These are phyloP conservation scores for Hypselothyrea guttata DNA, from an alignment of 2,888 invertebrate species.

Conservation along the genomic window DNA sequence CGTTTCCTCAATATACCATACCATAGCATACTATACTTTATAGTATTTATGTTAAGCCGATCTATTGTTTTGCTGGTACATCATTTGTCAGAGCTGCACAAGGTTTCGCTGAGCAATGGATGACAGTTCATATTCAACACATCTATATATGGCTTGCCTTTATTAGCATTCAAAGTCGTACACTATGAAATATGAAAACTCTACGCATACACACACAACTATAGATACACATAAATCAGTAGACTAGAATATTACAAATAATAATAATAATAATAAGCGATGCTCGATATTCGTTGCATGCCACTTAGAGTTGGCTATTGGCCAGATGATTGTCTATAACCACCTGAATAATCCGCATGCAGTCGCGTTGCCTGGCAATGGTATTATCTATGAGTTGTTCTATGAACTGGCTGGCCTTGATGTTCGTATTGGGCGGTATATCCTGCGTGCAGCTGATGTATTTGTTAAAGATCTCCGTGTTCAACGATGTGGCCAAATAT, in stretches of 20 bases:
- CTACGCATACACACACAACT: conserved; percentile 42
- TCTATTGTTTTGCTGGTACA: conserved; percentile 60
- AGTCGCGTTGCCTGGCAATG: conserved; percentile 78
- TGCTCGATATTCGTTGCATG: not conserved
- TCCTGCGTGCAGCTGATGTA: conserved; percentile 81
- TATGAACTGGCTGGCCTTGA: conserved; percentile 78
- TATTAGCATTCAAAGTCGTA: conserved; percentile 51
- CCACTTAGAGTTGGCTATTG: conserved; percentile 65
- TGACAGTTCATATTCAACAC: conserved; percentile 60
- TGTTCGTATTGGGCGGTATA: conserved; percentile 79
- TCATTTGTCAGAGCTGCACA: conserved; percentile 66
- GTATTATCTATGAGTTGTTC: conserved; percentile 80
- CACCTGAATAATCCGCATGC: conserved; percentile 78
- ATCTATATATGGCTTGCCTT: conserved; percentile 43
- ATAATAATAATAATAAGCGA: not conserved
- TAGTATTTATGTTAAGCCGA: conserved; percentile 37
- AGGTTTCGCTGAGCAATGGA: conserved; percentile 31
- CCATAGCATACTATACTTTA: no score
- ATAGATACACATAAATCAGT: conserved; percentile 26
- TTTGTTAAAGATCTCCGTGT: conserved; percentile 80
- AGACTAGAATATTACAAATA: conserved; percentile 21
- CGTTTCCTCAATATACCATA: conserved; percentile 23
- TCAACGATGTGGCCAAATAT: conserved; percentile 78
- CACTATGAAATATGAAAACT: conserved; percentile 38
- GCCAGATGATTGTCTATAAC: conserved; percentile 79